Evolutionary conservation across 2,888 invertebrate species (phyloP), one percentile per base, ranked within the genome.

Genomic region (Odontomyia ornata): DNA sequence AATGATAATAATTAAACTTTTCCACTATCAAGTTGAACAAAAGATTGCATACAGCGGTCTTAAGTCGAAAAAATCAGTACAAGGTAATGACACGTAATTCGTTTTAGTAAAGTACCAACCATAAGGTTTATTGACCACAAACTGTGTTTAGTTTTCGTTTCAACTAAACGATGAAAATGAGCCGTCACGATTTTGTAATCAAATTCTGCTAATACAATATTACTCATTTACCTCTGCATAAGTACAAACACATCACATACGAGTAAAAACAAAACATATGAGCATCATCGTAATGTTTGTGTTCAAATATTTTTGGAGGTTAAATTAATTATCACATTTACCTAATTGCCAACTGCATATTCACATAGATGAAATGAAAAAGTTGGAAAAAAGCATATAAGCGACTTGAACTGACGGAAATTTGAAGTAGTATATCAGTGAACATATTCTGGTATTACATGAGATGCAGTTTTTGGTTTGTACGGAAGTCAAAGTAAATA

Each of bases 21-120:
- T 64, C 28, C 64, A 64, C 30, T 64, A 28, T 30, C 30, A 5
- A 60, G 7, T 60, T 4, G 7, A 15, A 15, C 64, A 30, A 64
- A 64, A 64, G 2, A 64, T 15, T 21, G n/a, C n/a, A n/a, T n/a
- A n/a, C n/a, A n/a, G n/a, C n/a, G n/a, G n/a, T n/a, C n/a, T n/a
- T n/a, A n/a, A n/a, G n/a, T n/a, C n/a, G n/a, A n/a, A 64, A 64
- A 60, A 64, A 64, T 64, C 64, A n/a, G 64, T 30, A 28, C 64
- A 64, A 64, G 64, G 64, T 3, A 23, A 64, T 11, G 2, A 7
- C 64, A 25, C 28, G 60, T 23, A 60, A 60, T 23, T 60, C 60
- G 11, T 64, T 28, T 64, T 28, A 28, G n/a, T n/a, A n/a, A n/a
- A n/a, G 7, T 28, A 25, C 1, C 9, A 4, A 64, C 30, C 64